A percentile compares a stretch with the other conserved stretches of the same genome.
These are phyloP conservation scores for Akabosia matsudoensis DNA, from an alignment of 1,140 invertebrate genomes.

Conservation along the genomic window DNA sequence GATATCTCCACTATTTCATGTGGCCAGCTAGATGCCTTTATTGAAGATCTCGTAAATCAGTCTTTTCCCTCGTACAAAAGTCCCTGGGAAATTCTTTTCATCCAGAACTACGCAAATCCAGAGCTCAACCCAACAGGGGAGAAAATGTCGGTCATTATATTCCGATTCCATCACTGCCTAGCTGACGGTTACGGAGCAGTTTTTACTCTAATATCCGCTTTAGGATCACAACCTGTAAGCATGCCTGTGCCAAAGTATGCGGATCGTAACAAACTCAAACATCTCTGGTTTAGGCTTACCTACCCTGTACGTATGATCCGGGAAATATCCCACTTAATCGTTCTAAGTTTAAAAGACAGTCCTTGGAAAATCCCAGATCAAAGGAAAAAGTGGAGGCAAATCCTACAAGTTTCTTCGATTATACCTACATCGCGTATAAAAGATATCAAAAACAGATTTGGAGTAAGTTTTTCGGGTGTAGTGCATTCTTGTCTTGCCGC, in stretches of 20 bases:
- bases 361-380: neutral
- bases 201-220: neutral
- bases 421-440: neutral
- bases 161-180: neutral
- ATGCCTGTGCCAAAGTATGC: neutral
- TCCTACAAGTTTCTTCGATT: neutral
- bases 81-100: neutral
- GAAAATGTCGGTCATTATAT: neutral
- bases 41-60: neutral
- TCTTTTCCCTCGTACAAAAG: neutral
- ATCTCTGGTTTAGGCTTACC: neutral
- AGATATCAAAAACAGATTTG: constrained; percentile 2
- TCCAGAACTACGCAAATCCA: neutral
- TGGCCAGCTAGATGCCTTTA: neutral
- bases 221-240: neutral
- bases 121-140: neutral
- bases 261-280: neutral
- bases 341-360: neutral
- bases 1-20: neutral
- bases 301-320: neutral
- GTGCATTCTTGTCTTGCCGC: neutral
- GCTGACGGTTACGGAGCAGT: neutral
- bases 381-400: neutral
- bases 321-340: neutral
- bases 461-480: neutral